Conservation (phyloP, 2,888 invertebrate genomes). For the Drosophila phalerata region DNA sequence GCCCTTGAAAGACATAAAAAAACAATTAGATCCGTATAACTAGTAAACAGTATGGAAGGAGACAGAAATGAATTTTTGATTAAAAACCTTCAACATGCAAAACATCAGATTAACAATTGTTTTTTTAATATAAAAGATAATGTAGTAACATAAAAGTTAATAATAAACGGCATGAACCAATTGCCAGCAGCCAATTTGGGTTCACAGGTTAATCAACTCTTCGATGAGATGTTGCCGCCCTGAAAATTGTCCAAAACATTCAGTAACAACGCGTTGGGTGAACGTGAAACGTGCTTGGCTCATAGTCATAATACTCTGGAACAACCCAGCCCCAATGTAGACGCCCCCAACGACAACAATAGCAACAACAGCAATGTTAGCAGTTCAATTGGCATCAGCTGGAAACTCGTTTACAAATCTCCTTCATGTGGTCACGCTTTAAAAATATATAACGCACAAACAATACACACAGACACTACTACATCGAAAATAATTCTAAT, state of each 20-base stretch:
- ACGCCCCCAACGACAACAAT: conserved; percentile 35
- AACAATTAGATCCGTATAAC: no score
- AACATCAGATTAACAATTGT: background rate
- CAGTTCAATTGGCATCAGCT: conserved; percentile 52
- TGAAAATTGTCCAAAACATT: conserved; percentile 18
- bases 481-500: conserved; percentile 36
- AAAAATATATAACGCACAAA: conserved; percentile 69
- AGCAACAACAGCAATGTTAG: conserved; percentile 15
- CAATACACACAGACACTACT: conserved; percentile 11
- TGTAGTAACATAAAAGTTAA: conserved; percentile 3
- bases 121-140: background rate
- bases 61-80: no score
- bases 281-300: conserved; percentile 37
- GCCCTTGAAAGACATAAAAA: no score
- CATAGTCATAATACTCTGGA: conserved; percentile 18
- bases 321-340: conserved; percentile 20
- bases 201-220: conserved; percentile 57
- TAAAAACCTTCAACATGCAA: background rate
- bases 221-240: conserved; percentile 7
- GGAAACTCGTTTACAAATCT: conserved; percentile 56
- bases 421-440: conserved; percentile 75
- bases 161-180: conserved; percentile 15
- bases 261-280: conserved; percentile 19
- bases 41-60: no score
- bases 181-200: conserved; percentile 18